phyloP scores from a whole-genome alignment of 1,140 invertebrate genomes.

The Zaprionus ornatus region DNA sequence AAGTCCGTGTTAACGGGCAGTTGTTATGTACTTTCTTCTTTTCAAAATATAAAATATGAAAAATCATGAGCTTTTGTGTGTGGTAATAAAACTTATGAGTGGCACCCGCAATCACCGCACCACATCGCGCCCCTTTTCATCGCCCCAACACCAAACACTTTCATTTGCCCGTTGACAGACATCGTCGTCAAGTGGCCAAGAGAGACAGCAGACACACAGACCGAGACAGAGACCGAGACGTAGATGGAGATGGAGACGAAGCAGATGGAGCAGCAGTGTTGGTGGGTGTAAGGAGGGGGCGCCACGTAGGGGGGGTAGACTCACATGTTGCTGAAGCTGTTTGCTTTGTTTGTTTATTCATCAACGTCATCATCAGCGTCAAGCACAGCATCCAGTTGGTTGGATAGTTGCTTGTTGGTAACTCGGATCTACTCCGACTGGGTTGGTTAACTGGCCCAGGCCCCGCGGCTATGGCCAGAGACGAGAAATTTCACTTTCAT shows the following conservation, averaged over 20 bases:
- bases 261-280: conserved; percentile 8
- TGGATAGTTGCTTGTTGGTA: conserved; percentile 30
- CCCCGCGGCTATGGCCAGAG: conserved; percentile 33
- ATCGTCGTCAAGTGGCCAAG: conserved; percentile 75
- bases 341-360: conserved; percentile 60
- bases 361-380: conserved; percentile 55
- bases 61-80: conserved; percentile 59
- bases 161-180: conserved; percentile 66
- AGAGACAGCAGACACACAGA: conserved; percentile 14
- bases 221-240: conserved; percentile 11
- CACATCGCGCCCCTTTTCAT: conserved; percentile 46
- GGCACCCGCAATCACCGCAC: conserved; percentile 49
- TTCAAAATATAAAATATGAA: conserved; percentile 38
- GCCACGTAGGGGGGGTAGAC: not conserved
- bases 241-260: conserved; percentile 3
- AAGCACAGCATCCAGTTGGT: conserved; percentile 51
- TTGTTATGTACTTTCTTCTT: conserved; percentile 44
- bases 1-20: conserved; percentile 20
- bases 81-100: conserved; percentile 62
- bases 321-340: conserved; percentile 33
- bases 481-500: conserved; percentile 62
- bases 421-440: conserved; percentile 9
- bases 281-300: conserved; percentile 13
- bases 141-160: conserved; percentile 49
- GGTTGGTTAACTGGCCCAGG: conserved; percentile 30